Conservation (phyloP, 2,888 invertebrate genomes). For the Leptinotarsa peninsularis region DNA sequence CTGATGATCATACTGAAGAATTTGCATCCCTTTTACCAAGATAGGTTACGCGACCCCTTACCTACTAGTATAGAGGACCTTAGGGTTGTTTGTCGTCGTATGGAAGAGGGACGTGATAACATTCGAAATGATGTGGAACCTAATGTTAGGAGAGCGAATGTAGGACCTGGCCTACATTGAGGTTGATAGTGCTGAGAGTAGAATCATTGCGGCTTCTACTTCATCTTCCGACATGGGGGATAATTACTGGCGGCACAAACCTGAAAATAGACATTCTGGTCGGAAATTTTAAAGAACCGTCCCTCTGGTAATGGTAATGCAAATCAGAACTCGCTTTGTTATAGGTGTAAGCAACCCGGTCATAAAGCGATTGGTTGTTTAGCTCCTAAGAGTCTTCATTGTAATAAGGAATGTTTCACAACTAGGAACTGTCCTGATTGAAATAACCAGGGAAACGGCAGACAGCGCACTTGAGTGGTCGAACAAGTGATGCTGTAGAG, state of each 20-base stretch:
- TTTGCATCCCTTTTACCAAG: conserved; percentile 1
- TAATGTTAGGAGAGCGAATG: conserved; percentile 6
- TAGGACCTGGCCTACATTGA: conserved; percentile 17
- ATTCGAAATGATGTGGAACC: conserved; percentile 20
- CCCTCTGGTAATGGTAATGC: not conserved
- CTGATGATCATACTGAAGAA: conserved; percentile 11
- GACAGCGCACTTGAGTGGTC: conserved; percentile 18
- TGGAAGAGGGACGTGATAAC: no score
- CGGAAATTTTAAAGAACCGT: not conserved
- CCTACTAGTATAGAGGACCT: no score
- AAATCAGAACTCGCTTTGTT: not conserved
- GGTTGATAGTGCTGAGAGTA: conserved; percentile 9
- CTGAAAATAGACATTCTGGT: not conserved
- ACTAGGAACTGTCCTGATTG: conserved; percentile 21
- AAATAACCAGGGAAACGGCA: conserved; percentile 25
- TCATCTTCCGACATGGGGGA: not conserved
- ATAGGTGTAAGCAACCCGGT: conserved; percentile 15
- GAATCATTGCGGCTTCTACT: not conserved
- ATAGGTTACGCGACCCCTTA: not conserved
- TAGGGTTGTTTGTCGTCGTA: no score
- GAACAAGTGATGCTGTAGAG: not conserved
- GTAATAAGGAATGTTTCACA: conserved; percentile 12
- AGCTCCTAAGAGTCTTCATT: not conserved
- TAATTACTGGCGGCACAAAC: not conserved
- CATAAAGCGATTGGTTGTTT: conserved; percentile 20